Base-by-base conservation (phyloP, 2,113 vertebrate species). In the Lasiurus borealis region DNA sequence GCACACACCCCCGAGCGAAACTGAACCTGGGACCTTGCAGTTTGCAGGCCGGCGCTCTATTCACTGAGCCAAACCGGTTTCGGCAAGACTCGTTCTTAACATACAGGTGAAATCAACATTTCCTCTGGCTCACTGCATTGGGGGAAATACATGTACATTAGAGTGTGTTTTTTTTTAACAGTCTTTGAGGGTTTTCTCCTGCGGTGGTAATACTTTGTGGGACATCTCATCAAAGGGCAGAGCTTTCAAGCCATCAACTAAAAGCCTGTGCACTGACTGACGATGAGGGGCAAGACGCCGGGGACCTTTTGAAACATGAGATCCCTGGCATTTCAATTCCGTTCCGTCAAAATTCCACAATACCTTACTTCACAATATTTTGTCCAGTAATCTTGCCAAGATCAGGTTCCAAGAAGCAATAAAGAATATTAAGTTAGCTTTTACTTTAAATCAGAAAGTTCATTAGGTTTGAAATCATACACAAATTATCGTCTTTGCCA, bases 381-480 rank as follows among this genome's bases (percentile, higher is more conserved):
- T 82, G 82, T 80, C 78, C 34, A 85, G 92, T 81, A 76, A 80
- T 96, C 90, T 80, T 92, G 85, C 95, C 95, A 95, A 95, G 92
- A 95, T 95, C 91, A 90, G 81, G 83, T 92, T 97, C 88, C 91
- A 97, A 96, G 92, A 97, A 94, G 95, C 96, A 95, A 97, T 95
- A 92, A 96, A 94, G 85, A 90, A 95, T 96, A 97, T 96, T 95
- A 97, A 97, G 90, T 96, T 94, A 95, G 57, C 90, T 94, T 95
- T 94, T 94, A 90, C 59, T 96, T 96, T 88, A 93, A 69, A 76
- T 88, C 48, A 52, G 78, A 86, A 95, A 93, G 82, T 93, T 75
- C 88, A 77, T 97, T 95, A 96, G 50, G 54, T 59, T 71, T 95
- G 73, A 97, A 90, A 80, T 86, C 90, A 91, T 85, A 86, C 80